phyloP scores from a whole-genome alignment of 2,888 invertebrate species.

The Acrobasis repandana region DNA sequence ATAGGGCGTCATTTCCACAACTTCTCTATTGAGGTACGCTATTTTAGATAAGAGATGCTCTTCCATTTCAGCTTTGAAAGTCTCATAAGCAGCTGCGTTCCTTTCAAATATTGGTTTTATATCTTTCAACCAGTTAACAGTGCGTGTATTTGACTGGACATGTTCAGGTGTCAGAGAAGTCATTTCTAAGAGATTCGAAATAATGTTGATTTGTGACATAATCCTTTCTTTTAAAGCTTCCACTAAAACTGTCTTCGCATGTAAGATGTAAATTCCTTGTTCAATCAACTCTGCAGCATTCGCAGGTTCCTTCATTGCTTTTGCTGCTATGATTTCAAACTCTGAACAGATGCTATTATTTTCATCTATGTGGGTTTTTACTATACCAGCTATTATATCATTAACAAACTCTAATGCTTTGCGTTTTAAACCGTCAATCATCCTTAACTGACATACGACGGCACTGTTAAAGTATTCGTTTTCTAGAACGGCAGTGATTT shows the following conservation, averaged over 20 bases:
- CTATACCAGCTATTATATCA: slow-evolving; percentile 84
- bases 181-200: slow-evolving; percentile 89
- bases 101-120: slow-evolving; percentile 92
- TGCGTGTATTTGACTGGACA: slow-evolving; percentile 89
- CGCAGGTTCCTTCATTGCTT: slow-evolving; percentile 87
- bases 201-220: slow-evolving; percentile 84
- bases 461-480: slow-evolving; percentile 87
- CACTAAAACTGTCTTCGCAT: slow-evolving; percentile 88
- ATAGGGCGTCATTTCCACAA: slow-evolving; percentile 88
- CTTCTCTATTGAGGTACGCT: slow-evolving; percentile 86
- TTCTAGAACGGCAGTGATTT: slow-evolving; percentile 84
- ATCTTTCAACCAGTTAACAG: slow-evolving; percentile 91
- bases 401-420: slow-evolving; percentile 83
- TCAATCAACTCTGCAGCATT: slow-evolving; percentile 92
- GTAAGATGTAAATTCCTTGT: slow-evolving; percentile 90
- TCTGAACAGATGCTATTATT: slow-evolving; percentile 87
- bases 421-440: slow-evolving; percentile 83
- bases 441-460: slow-evolving; percentile 84
- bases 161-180: slow-evolving; percentile 89
- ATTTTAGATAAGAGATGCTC: slow-evolving; percentile 88
- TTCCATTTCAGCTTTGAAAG: slow-evolving; percentile 92
- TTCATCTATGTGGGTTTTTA: slow-evolving; percentile 84
- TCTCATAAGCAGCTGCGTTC: slow-evolving; percentile 91
- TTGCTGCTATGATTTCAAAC: slow-evolving; percentile 87
- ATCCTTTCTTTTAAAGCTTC: slow-evolving; percentile 87